Percentiles rank a stretch among this genome's conserved stretches.
These are phyloP conservation scores for Cheilinus undulatus DNA, from an alignment of 2,113 vertebrate genomes.

Conservation along the genomic window DNA sequence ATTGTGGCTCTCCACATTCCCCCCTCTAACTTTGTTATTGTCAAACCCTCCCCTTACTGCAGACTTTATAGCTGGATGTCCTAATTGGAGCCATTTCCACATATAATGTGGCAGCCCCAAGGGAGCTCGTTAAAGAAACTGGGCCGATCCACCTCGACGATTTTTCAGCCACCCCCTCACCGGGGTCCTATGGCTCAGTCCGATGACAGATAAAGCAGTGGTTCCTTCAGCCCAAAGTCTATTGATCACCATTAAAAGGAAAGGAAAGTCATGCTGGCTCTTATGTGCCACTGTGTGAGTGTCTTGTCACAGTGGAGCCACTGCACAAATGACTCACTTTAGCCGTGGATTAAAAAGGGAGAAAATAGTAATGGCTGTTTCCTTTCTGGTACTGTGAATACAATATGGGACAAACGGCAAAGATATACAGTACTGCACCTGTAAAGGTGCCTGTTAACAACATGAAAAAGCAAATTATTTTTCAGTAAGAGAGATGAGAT, in stretches of 20 bases:
- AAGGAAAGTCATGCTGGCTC: constrained; percentile 31
- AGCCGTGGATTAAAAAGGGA: constrained; percentile 9
- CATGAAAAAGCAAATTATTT: neutral
- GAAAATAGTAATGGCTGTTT: constrained; percentile 1
- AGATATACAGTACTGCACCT: neutral
- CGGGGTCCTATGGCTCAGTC: constrained; percentile 44
- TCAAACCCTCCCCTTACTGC: constrained; percentile 30
- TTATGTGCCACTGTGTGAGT: constrained; percentile 22
- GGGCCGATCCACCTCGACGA: constrained; percentile 32
- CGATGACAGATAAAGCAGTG: constrained; percentile 39
- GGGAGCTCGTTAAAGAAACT: constrained; percentile 74
- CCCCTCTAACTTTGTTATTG: constrained; percentile 56
- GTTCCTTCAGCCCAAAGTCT: constrained; percentile 52
- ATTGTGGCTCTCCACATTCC: constrained; percentile 59
- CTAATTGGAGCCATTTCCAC: constrained; percentile 81
- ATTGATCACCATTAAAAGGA: constrained; percentile 58
- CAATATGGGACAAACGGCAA: neutral
- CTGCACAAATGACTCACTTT: constrained; percentile 37
- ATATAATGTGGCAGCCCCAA: constrained; percentile 68
- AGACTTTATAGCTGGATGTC: constrained; percentile 63
- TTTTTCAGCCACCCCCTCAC: constrained; percentile 36
- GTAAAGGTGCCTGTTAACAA: neutral
- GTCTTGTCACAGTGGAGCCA: constrained; percentile 2
- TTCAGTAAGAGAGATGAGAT: neutral
- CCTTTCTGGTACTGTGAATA: neutral